Conservation (phyloP, 2,888 invertebrate genomes). For the Drosophila prolongata region DNA sequence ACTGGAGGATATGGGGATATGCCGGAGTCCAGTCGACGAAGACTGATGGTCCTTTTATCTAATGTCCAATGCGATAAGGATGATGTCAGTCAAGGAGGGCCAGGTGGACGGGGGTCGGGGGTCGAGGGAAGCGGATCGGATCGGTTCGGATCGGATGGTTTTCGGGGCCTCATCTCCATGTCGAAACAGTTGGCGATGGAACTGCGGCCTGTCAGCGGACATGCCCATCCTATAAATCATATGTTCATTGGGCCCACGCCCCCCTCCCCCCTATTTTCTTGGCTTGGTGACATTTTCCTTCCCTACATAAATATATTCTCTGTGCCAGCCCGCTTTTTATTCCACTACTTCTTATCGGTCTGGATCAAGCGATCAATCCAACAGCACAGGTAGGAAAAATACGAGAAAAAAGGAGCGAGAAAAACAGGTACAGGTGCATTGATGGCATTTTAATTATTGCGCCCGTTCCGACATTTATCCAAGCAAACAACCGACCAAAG, state of each 20-base stretch:
- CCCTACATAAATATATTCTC: not conserved
- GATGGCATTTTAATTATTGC: constrained; percentile 83
- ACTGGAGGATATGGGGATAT: constrained; percentile 8
- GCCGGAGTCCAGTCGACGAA: constrained; percentile 5
- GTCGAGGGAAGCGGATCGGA: constrained; percentile 1
- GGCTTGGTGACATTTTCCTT: constrained; percentile 37
- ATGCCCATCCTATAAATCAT: constrained; percentile 40
- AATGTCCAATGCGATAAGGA: constrained; percentile 34
- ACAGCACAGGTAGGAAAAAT: constrained; percentile 19
- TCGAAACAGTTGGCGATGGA: constrained; percentile 33
- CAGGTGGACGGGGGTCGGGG: constrained; percentile 29
- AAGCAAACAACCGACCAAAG: constrained; percentile 44
- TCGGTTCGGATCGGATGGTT: not conserved
- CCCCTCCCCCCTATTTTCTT: constrained; percentile 8
- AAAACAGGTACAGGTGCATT: constrained; percentile 47
- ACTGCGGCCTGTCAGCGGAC: constrained; percentile 45
- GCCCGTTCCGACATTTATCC: constrained; percentile 53
- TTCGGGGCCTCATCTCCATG: constrained; percentile 5
- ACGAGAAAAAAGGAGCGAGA: not conserved
- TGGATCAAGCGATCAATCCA: constrained; percentile 36
- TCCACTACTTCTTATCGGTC: constrained; percentile 22
- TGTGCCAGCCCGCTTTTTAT: not conserved
- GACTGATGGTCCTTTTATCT: constrained; percentile 47
- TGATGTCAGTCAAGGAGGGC: constrained; percentile 8
- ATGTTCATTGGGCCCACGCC: constrained; percentile 46